These are phyloP conservation scores for Crotalus helleri DNA, from an alignment of 2,113 vertebrate genomes.

Conservation along the genomic window DNA sequence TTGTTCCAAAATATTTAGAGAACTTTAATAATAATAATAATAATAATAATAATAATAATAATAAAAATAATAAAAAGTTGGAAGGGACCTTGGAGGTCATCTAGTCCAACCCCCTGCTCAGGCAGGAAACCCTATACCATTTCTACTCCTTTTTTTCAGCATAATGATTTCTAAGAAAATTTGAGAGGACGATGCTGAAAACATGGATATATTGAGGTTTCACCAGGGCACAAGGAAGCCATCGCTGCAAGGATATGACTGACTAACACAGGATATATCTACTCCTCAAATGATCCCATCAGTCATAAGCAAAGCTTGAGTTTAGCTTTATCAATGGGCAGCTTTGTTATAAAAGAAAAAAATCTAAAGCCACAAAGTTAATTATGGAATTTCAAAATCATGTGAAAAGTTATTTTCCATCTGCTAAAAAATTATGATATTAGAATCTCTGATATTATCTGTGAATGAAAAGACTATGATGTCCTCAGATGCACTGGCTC, in stretches of 20 bases:
- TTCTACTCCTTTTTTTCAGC: background rate
- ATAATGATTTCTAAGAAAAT: background rate
- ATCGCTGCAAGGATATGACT: constrained; percentile 61
- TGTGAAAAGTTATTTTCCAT: constrained; percentile 19
- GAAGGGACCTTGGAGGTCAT: no score
- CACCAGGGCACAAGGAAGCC: constrained; percentile 15
- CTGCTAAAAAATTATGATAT: constrained; percentile 12
- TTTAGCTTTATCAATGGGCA: constrained; percentile 41
- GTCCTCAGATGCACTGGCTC: background rate
- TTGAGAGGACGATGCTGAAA: background rate
- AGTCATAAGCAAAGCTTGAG: constrained; percentile 66
- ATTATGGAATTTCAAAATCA: constrained; percentile 33
- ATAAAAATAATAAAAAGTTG: no score
- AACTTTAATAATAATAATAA: no score
- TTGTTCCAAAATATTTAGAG: background rate
- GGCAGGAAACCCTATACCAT: no score
- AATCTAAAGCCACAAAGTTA: constrained; percentile 19
- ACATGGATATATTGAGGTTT: constrained; percentile 3
- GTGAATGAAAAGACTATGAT: background rate
- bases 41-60: no score
- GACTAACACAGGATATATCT: constrained; percentile 66
- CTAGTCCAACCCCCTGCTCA: no score
- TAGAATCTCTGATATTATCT: background rate
- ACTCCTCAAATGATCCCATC: constrained; percentile 65
- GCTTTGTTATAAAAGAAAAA: constrained; percentile 35